Conservation (phyloP, 2,113 vertebrate genomes). For the Lophura nycthemera region DNA sequence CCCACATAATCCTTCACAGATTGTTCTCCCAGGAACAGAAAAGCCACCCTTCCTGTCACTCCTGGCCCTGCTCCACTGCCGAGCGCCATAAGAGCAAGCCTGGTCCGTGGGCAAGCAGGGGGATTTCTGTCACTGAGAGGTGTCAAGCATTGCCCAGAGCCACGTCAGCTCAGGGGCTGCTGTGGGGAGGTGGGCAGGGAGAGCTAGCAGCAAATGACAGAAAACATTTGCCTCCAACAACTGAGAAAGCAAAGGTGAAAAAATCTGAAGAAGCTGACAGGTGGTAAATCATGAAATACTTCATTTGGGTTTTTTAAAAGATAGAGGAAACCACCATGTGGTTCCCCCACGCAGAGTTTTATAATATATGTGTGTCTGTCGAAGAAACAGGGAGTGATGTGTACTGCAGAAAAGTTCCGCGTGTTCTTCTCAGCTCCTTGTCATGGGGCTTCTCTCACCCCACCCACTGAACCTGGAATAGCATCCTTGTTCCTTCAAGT, state of each 20-base stretch:
- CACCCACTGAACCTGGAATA: conserved; percentile 49
- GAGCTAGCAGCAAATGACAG: background rate
- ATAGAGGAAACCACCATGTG: conserved; percentile 42
- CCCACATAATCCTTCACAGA: background rate
- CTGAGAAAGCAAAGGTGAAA: background rate
- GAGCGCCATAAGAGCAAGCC: background rate
- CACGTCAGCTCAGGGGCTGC: background rate
- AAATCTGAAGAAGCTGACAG: conserved; percentile 1
- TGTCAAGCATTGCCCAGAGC: rapidly evolving
- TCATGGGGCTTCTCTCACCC: conserved; percentile 22
- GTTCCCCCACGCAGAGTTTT: conserved; percentile 30
- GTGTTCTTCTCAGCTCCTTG: conserved; percentile 38
- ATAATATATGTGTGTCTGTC: conserved; percentile 44
- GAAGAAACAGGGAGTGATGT: background rate
- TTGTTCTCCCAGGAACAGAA: conserved; percentile 5
- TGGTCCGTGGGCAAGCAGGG: background rate
- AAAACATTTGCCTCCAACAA: conserved; percentile 31
- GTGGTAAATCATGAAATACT: conserved; percentile 34
- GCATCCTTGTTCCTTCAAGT: background rate
- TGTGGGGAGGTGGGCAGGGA: background rate
- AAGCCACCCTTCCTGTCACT: background rate
- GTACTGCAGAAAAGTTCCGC: background rate
- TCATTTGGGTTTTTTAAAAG: conserved; percentile 9
- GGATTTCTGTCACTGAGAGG: background rate
- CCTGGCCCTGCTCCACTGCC: background rate